Evolutionary conservation across 2,113 vertebrate genomes (phyloP).

Genomic region (Laterallus jamaicensis): DNA sequence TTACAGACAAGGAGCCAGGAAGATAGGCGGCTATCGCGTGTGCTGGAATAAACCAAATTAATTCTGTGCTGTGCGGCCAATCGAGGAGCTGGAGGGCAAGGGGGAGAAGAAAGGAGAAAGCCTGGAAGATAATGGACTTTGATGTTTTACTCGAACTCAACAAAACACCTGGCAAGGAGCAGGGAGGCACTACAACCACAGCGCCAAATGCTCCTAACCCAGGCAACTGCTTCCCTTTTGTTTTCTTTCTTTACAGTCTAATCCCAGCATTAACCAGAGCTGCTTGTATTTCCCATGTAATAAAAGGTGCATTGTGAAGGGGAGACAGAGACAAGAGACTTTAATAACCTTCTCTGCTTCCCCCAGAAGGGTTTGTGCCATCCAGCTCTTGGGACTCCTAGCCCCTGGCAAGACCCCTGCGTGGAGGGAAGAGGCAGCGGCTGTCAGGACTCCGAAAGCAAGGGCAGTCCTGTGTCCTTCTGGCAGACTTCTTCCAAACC

Average conservation of each 20-base stretch:
- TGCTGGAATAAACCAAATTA: slow-evolving; percentile 65
- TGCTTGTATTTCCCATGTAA: neutral
- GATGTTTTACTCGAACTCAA: slow-evolving; percentile 58
- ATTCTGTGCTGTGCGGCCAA: slow-evolving; percentile 30
- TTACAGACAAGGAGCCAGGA: slow-evolving; percentile 13
- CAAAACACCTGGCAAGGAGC: slow-evolving; percentile 53
- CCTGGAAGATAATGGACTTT: slow-evolving; percentile 39
- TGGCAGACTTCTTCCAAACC: neutral
- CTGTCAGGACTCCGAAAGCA: neutral
- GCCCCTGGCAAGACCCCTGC: fast-evolving
- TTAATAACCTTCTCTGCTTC: neutral
- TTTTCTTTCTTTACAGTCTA: slow-evolving; percentile 33
- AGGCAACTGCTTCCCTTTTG: slow-evolving; percentile 5
- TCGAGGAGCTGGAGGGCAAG: slow-evolving; percentile 27
- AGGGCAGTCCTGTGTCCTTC: fast-evolving
- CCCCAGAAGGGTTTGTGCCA: neutral
- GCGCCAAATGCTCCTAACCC: neutral
- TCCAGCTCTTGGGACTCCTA: neutral
- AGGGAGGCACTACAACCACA: neutral
- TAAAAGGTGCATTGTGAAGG: slow-evolving; percentile 33
- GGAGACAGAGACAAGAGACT: slow-evolving; percentile 27
- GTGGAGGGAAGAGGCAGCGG: fast-evolving
- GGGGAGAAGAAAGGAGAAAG: neutral
- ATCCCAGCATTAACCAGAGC: neutral
- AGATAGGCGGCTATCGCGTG: slow-evolving; percentile 28